Conservation (phyloP, 2,113 vertebrate species). For the Odobenus rosmarus region DNA sequence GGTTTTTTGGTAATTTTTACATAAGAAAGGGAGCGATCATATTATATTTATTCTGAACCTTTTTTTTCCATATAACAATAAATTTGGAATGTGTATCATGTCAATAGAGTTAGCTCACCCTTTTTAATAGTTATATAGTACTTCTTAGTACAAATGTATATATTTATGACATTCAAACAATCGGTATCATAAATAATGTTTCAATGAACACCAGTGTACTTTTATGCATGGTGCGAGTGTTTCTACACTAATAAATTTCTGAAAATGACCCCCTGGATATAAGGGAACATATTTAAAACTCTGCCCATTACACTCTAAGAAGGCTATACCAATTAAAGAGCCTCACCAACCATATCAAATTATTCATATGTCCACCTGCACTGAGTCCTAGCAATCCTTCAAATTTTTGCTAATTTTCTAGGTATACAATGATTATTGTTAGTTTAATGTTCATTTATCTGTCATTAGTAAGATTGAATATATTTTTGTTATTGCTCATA, state of each 20-base stretch:
- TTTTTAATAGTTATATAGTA: not conserved
- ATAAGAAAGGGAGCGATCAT: not conserved
- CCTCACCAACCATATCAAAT: not conserved
- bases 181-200: constrained; percentile 6
- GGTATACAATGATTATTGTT: not conserved
- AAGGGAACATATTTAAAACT: constrained; percentile 15
- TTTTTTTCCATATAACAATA: not conserved
- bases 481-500: not conserved
- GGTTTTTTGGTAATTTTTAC: not conserved
- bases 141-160: not conserved
- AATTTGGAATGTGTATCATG: not conserved
- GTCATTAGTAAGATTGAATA: not conserved
- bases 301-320: not conserved
- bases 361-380: not conserved
- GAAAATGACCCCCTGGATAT: not conserved
- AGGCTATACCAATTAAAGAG: not conserved
- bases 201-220: not conserved
- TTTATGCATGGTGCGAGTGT: not conserved
- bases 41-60: not conserved
- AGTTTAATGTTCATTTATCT: not conserved
- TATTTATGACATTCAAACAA: not conserved
- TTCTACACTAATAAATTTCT: not conserved
- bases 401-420: constrained; percentile 7
- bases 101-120: not conserved
- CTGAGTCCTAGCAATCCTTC: not conserved